These are phyloP conservation scores for Diadophis punctatus DNA, from an alignment of 2,113 vertebrate species.

Conservation along the genomic window DNA sequence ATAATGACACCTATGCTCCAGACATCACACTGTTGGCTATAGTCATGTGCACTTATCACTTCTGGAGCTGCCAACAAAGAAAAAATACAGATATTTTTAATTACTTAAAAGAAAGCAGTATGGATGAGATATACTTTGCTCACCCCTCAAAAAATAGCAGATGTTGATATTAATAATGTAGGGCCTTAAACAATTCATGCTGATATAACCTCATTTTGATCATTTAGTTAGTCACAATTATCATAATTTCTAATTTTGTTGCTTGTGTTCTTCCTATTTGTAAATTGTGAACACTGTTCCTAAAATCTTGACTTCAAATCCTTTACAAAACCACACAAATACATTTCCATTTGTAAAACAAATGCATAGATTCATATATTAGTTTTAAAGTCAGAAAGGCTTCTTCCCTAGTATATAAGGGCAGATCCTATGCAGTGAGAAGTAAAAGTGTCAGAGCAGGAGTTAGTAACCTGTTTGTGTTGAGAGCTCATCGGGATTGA, in stretches of 20 bases:
- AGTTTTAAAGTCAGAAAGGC: background rate
- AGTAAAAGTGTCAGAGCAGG: background rate
- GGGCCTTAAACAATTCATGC: conserved; percentile 66
- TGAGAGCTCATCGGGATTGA: background rate
- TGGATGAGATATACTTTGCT: conserved; percentile 73
- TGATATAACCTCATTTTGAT: conserved; percentile 54
- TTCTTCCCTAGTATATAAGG: background rate
- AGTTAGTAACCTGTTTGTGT: background rate
- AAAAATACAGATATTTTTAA: conserved; percentile 68
- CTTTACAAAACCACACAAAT: background rate
- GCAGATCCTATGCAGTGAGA: background rate
- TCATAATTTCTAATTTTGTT: conserved; percentile 36
- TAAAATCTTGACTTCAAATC: conserved; percentile 19
- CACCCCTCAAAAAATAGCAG: conserved; percentile 67
- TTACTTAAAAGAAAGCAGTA: conserved; percentile 70
- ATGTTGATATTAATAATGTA: conserved; percentile 78
- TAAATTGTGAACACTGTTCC: conserved; percentile 53
- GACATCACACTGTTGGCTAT: conserved; percentile 85
- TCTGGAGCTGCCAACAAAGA: conserved; percentile 83
- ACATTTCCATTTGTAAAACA: background rate
- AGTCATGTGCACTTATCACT: conserved; percentile 82
- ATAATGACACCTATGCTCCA: conserved; percentile 92
- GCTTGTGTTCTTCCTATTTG: conserved; percentile 29
- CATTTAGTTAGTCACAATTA: conserved; percentile 42
- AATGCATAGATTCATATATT: rapidly evolving